A percentile compares a stretch with the other conserved stretches of the same genome.
These are phyloP conservation scores for Hypothenemus hampei DNA, from an alignment of 1,140 invertebrate species.

Conservation along the genomic window DNA sequence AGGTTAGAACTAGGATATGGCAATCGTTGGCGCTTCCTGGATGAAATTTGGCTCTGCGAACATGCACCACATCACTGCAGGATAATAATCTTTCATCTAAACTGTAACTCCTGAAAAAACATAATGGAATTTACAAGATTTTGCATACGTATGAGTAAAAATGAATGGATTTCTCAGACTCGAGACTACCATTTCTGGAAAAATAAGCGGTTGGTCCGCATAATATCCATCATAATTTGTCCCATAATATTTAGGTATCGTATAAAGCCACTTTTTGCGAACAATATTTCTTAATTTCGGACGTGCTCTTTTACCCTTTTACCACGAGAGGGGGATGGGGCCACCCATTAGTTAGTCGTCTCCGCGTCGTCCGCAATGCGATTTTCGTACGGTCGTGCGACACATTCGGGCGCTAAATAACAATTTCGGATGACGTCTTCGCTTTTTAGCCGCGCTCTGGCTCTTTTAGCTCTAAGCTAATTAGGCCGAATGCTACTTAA, in stretches of 20 bases:
- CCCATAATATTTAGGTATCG: slow-evolving; percentile 11
- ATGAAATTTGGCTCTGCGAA: slow-evolving; percentile 73
- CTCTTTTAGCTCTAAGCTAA: slow-evolving; percentile 24
- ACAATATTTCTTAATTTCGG: slow-evolving; percentile 24
- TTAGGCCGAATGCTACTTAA: slow-evolving; percentile 25
- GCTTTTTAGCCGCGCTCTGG: slow-evolving; percentile 26
- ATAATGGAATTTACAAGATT: too few species aligned
- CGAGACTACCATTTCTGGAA: too few species aligned
- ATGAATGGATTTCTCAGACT: too few species aligned
- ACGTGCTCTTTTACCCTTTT: slow-evolving; percentile 20
- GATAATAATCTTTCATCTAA: slow-evolving; percentile 59
- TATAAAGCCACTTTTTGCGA: slow-evolving; percentile 8
- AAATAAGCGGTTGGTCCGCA: too few species aligned
- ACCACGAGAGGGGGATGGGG: too few species aligned
- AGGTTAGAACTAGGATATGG: slow-evolving; percentile 72
- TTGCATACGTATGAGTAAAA: too few species aligned
- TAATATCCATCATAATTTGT: too few species aligned
- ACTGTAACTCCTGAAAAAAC: slow-evolving; percentile 43
- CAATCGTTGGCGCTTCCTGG: slow-evolving; percentile 69
- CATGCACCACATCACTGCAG: slow-evolving; percentile 53
- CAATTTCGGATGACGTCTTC: slow-evolving; percentile 25
- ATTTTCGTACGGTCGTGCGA: slow-evolving; percentile 25
- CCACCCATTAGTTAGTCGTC: slow-evolving; percentile 24
- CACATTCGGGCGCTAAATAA: slow-evolving; percentile 27
- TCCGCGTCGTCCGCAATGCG: slow-evolving; percentile 24